These are phyloP conservation scores for Ptychobarbus kaznakovi DNA, from an alignment of 2,797 vertebrate genomes.

Conservation along the genomic window DNA sequence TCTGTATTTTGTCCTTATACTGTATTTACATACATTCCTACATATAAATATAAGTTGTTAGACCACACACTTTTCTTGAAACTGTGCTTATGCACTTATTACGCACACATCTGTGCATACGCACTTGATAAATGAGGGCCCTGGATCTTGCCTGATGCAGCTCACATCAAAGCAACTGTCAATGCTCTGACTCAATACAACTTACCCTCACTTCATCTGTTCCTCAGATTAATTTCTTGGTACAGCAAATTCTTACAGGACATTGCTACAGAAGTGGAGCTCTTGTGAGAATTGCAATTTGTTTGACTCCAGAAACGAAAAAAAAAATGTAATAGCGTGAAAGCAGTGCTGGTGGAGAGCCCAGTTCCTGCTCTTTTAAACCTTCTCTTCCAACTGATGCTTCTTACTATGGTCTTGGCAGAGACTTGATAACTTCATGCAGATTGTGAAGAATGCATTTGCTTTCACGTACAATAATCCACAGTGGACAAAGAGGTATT, in stretches of 20 bases:
- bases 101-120: too few species aligned
- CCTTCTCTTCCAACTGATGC: not conserved
- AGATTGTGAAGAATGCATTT: conserved; percentile 4
- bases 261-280: not conserved
- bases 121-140: too few species aligned
- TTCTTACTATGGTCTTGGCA: not conserved
- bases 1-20: too few species aligned
- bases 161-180: not conserved
- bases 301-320: not conserved
- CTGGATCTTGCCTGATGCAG: not conserved
- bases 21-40: too few species aligned
- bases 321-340: not conserved
- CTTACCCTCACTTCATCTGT: not conserved
- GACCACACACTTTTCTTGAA: too few species aligned
- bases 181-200: not conserved
- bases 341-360: not conserved
- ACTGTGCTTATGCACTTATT: too few species aligned
- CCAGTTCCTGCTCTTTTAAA: not conserved
- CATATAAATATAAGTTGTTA: too few species aligned
- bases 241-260: not conserved
- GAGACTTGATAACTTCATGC: conserved; percentile 1
- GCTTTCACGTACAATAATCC: not conserved
- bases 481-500: not conserved
- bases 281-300: not conserved
- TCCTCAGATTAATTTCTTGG: not conserved